A percentile compares a stretch with the other conserved stretches of the same genome.
These are phyloP conservation scores for Rhizomys pruinosus DNA, from an alignment of 2,113 vertebrate species.

Conservation along the genomic window DNA sequence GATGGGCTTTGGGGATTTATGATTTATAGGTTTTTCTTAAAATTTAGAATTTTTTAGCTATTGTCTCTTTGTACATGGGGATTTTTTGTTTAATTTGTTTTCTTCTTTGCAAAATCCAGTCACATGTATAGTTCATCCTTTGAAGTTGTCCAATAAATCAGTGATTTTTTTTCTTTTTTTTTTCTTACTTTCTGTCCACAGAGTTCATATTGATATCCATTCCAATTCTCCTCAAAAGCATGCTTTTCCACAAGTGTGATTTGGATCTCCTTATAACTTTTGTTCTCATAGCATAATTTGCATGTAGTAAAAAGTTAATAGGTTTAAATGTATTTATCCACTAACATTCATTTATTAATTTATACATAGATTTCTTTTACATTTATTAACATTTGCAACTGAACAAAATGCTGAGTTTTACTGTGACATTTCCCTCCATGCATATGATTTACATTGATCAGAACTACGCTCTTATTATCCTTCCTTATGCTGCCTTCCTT, in stretches of 20 bases:
- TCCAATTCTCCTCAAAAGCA: background rate
- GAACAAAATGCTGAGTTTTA: background rate
- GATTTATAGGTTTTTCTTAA: background rate
- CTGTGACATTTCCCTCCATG: background rate
- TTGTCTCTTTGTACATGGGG: background rate
- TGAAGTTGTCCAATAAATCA: background rate
- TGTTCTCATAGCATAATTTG: background rate
- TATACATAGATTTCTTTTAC: background rate
- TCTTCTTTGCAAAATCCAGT: background rate
- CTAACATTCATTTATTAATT: background rate
- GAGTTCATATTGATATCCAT: background rate
- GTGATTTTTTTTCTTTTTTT: too few species aligned
- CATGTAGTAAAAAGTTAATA: background rate
- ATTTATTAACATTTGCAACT: background rate
- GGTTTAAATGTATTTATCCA: background rate
- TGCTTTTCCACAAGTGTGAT: background rate
- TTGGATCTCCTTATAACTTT: background rate
- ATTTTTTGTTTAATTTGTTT: background rate
- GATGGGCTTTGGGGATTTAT: too few species aligned
- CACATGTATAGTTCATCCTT: background rate
- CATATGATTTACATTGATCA: background rate
- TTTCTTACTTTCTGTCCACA: background rate
- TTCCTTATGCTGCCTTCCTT: background rate
- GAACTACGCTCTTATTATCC: too few species aligned
- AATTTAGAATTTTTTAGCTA: background rate